Evolutionary conservation across 2,797 vertebrate species (phyloP).

Genomic region (Poeciliopsis gracilis): DNA sequence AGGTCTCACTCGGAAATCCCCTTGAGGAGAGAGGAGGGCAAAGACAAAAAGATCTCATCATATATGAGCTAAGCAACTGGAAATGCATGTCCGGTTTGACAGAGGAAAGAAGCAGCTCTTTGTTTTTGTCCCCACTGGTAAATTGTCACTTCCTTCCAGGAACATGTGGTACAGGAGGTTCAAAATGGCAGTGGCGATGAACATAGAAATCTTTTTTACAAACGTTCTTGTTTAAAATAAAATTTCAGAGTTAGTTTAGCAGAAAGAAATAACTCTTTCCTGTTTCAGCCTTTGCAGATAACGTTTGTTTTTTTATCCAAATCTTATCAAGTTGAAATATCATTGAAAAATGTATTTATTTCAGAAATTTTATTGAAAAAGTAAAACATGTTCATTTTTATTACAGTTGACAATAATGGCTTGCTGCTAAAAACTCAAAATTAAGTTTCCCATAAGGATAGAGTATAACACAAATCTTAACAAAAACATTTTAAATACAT

Average conservation of each 20-base stretch:
- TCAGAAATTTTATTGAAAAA: not conserved
- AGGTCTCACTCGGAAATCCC: slow-evolving; percentile 67
- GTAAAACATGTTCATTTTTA: not conserved
- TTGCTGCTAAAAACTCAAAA: not conserved
- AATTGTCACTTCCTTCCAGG: slow-evolving; percentile 75
- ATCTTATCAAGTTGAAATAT: not conserved
- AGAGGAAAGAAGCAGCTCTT: slow-evolving; percentile 79
- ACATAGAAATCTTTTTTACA: slow-evolving; percentile 51
- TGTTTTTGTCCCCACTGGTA: slow-evolving; percentile 72
- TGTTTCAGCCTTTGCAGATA: not conserved
- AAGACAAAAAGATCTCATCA: slow-evolving; percentile 75
- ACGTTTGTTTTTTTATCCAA: not conserved
- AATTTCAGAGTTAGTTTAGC: not conserved
- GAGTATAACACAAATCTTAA: not conserved
- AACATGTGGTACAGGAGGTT: slow-evolving; percentile 39
- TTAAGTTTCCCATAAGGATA: not conserved
- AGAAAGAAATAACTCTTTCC: not conserved
- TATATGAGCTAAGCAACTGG: slow-evolving; percentile 78
- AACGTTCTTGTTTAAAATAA: slow-evolving; percentile 11
- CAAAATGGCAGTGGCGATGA: slow-evolving; percentile 46
- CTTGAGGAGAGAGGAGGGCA: slow-evolving; percentile 49
- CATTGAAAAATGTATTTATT: not conserved
- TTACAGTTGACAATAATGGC: not conserved
- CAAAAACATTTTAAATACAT: too few relatives aligned
- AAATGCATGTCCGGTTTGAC: slow-evolving; percentile 77